Percentiles rank a stretch among this genome's conserved stretches.
These are phyloP conservation scores for Litoditis marina DNA, from an alignment of 2,888 invertebrate genomes.

Conservation along the genomic window DNA sequence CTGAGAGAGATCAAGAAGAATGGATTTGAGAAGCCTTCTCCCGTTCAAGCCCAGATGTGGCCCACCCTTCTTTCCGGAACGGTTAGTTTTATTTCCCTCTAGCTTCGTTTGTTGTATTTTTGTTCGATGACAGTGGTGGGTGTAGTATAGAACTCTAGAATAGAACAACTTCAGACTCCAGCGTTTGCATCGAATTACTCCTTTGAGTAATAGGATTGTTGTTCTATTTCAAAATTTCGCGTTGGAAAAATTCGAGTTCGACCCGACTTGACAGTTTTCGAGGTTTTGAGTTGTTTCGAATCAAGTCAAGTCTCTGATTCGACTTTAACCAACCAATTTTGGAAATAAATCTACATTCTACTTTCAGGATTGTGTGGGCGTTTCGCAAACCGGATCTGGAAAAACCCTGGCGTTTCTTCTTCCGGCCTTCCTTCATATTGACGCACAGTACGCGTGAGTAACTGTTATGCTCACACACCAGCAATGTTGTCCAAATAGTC, in stretches of 20 bases:
- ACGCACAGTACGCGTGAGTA: constrained; percentile 74
- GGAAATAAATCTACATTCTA: not conserved
- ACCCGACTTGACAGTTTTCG: too few species aligned
- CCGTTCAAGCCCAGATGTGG: constrained; percentile 86
- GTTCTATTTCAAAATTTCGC: too few species aligned
- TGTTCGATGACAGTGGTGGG: not conserved
- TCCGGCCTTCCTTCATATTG: constrained; percentile 88
- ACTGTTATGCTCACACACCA: too few species aligned
- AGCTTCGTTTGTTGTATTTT: not conserved
- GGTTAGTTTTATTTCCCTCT: not conserved
- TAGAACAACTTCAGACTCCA: too few species aligned
- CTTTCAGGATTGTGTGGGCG: constrained; percentile 81
- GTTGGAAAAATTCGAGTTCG: too few species aligned
- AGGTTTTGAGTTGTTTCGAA: too few species aligned
- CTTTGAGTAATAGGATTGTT: too few species aligned
- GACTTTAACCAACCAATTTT: not conserved
- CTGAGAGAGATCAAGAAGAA: constrained; percentile 77
- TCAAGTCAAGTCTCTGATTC: too few species aligned
- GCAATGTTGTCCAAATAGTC: too few species aligned
- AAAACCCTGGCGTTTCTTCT: constrained; percentile 71
- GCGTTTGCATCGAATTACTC: too few species aligned
- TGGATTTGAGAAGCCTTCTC: constrained; percentile 79
- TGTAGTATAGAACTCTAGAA: too few species aligned
- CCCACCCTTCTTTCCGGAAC: constrained; percentile 74
- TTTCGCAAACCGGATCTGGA: constrained; percentile 86